Percentiles rank a stretch among this genome's conserved stretches.
phyloP scores from a whole-genome alignment of 2,113 vertebrate genomes.

The Sturnus vulgaris region DNA sequence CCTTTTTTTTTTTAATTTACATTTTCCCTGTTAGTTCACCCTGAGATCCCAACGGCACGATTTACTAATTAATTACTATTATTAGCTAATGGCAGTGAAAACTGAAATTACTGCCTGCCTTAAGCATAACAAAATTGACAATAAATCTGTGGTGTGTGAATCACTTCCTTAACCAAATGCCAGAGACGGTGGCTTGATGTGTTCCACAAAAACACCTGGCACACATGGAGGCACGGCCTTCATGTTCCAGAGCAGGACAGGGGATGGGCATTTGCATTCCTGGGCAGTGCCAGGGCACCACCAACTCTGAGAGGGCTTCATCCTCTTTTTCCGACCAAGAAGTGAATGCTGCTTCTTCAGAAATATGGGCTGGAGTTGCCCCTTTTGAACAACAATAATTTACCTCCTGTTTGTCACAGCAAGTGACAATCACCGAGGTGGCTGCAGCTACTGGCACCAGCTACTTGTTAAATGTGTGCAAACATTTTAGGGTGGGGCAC shows the following conservation, averaged over 20 bases:
- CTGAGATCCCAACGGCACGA: slow-evolving; percentile 67
- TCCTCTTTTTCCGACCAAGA: neutral
- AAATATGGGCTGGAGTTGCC: neutral
- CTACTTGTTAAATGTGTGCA: neutral
- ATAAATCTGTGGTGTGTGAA: slow-evolving; percentile 58
- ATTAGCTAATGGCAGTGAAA: slow-evolving; percentile 76
- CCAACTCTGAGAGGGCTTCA: neutral
- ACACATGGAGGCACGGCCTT: neutral
- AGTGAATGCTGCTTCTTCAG: neutral
- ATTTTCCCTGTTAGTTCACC: slow-evolving; percentile 72
- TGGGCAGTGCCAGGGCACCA: neutral
- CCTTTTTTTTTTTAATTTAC: slow-evolving; percentile 61
- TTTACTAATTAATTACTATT: slow-evolving; percentile 82
- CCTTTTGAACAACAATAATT: neutral
- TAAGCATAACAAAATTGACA: slow-evolving; percentile 71
- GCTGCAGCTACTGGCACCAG: neutral
- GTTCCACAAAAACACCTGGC: neutral
- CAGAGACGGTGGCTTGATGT: neutral
- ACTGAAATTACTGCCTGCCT: slow-evolving; percentile 76
- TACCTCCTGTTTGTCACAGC: neutral
- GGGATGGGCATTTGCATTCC: neutral
- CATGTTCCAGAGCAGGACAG: neutral
- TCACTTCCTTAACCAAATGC: slow-evolving; percentile 12
- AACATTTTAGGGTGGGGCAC: neutral
- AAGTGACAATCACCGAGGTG: neutral